Evolutionary conservation across 1,140 invertebrate species (phyloP).

Genomic region (Drosophila funebris): DNA sequence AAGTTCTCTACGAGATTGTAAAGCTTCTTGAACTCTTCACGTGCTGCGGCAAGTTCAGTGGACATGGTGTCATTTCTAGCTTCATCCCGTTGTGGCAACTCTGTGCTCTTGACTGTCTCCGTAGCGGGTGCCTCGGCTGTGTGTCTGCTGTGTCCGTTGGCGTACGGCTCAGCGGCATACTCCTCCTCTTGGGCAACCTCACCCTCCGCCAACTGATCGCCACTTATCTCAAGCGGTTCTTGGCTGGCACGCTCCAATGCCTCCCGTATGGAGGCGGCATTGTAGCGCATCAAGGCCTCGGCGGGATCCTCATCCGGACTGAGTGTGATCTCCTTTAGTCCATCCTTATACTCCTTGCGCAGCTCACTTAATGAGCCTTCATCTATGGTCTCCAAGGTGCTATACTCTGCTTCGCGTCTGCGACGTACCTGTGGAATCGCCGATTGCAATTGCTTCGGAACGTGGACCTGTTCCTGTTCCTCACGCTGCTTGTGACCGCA

Average conservation of each 20-base stretch:
- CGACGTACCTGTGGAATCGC: not conserved
- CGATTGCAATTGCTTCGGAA: not conserved
- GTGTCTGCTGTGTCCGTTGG: no score
- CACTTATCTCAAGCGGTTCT: slow-evolving; percentile 69
- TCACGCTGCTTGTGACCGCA: slow-evolving; percentile 12
- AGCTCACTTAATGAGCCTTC: slow-evolving; percentile 65
- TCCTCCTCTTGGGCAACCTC: slow-evolving; percentile 3
- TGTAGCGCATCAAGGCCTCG: slow-evolving; percentile 78
- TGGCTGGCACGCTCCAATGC: slow-evolving; percentile 68
- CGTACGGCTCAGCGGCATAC: slow-evolving; percentile 15
- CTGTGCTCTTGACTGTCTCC: not conserved
- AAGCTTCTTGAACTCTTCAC: slow-evolving; percentile 25
- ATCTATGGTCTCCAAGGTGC: slow-evolving; percentile 73
- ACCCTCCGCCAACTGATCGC: slow-evolving; percentile 42
- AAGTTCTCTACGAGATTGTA: slow-evolving; percentile 20
- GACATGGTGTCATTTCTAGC: not conserved
- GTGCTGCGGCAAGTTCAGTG: not conserved
- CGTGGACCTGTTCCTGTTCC: not conserved
- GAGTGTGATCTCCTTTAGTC: slow-evolving; percentile 76
- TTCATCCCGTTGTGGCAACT: no score
- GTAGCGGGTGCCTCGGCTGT: not conserved
- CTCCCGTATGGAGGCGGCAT: slow-evolving; percentile 74
- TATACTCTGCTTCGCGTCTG: slow-evolving; percentile 29
- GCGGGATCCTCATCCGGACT: slow-evolving; percentile 77
- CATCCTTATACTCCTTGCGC: slow-evolving; percentile 68